Base-by-base conservation (phyloP, 2,888 invertebrate species). In the Acanthosepion pharaonis region DNA sequence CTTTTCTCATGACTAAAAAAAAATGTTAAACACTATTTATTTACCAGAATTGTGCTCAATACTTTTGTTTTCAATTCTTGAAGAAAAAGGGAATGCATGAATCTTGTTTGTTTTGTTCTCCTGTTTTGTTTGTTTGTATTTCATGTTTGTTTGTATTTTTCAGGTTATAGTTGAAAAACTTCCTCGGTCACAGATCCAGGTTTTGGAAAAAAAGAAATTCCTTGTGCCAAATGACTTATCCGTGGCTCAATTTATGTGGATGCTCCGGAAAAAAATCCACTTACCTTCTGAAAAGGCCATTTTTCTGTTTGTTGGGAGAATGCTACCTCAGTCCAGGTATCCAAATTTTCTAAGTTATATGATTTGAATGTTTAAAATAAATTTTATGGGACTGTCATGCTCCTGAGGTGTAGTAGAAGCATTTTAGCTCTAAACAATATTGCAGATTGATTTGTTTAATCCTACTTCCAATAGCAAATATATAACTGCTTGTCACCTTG, bases 171-270 rank as follows among this genome's bases (percentile, higher is more conserved):
- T 98, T 25, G 97, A 98, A 95, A 97, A 97, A 95, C 97, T 97
- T 53, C 97, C 97, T 1, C 97, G 97, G 93, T 97, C 97, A 78
- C 97, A 97, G 94, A 97, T 98, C 59, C 97, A 97, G 92, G 96
- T 97, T 48, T 97, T 98, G 91, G 97, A 98, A 96, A 98, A 97
- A 95, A 96, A 97, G 51, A 98, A 98, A 96, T 97, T 98, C 95
- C 96, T 98, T 48, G 97, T 98, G 25, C 97, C 98, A 0, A 97
- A 96, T 96, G 98, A 98, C 95, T 97, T 98, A 94, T 97, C 97
- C 94, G 97, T 98, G 33, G 97, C 97, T 51, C 98, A 98, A 96
- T 97, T 98, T 95, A 97, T 97, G 97, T 98, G 97, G 97, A 98
- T 98, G 92, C 97, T 98, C 53, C 96, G 98, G n/a, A 97, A 97